A percentile compares a stretch with the other conserved stretches of the same genome.
Evolutionary conservation across 2,797 vertebrate species (phyloP).

Genomic region (Anabas testudineus): DNA sequence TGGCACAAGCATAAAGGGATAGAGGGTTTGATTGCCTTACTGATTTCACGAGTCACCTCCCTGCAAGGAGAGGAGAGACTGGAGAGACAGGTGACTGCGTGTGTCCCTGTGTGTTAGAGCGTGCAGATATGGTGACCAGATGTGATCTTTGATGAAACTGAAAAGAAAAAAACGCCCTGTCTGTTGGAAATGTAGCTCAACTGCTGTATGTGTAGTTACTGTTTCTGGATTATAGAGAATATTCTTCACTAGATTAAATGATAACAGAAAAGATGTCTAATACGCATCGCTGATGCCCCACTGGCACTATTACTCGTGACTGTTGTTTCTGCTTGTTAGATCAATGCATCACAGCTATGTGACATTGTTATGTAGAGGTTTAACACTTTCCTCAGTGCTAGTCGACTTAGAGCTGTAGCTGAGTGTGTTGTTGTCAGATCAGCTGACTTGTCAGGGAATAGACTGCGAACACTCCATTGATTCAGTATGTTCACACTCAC

Average conservation of each 20-base stretch:
- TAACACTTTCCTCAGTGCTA: neutral
- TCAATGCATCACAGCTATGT: neutral
- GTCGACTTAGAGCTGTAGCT: no score
- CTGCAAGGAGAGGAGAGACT: constrained; percentile 23
- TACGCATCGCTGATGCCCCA: no score
- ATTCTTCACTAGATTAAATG: no score
- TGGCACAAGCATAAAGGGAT: constrained; percentile 17
- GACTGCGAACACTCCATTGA: constrained; percentile 21
- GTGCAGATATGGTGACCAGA: constrained; percentile 19
- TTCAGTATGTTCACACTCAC: constrained; percentile 16
- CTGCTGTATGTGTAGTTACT: no score
- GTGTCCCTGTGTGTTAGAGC: neutral
- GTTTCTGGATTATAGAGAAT: no score
- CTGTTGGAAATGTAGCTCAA: neutral
- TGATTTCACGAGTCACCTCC: constrained; percentile 52
- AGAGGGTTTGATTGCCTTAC: constrained; percentile 30
- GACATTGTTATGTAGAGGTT: neutral
- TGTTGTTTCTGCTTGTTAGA: neutral
- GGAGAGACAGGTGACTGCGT: constrained; percentile 41
- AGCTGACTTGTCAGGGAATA: neutral
- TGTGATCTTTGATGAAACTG: constrained; percentile 27
- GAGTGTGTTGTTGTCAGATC: neutral
- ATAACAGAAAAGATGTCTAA: no score
- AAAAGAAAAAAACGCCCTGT: constrained; percentile 9
- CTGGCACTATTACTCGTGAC: neutral